Conservation (phyloP, 1,140 invertebrate genomes). For the Goniozus legneri region DNA sequence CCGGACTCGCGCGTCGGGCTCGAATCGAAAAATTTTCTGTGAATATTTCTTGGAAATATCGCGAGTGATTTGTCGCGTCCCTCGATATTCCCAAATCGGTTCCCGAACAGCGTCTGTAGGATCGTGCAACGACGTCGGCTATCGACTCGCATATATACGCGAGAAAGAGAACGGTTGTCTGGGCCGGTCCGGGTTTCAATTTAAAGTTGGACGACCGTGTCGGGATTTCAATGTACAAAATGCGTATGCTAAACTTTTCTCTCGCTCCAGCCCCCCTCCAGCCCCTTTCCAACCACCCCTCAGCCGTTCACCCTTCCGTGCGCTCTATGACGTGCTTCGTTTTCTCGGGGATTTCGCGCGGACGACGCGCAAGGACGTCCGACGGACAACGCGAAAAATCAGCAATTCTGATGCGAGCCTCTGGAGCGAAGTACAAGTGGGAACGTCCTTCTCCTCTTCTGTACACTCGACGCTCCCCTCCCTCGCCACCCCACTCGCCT, state of each 20-base stretch:
- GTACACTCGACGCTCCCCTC: not conserved
- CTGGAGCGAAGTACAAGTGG: constrained; percentile 36
- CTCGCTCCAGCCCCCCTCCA: constrained; percentile 35
- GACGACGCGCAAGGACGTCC: constrained; percentile 19
- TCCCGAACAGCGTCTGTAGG: too few species aligned
- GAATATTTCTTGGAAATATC: too few species aligned
- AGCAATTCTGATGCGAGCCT: constrained; percentile 48
- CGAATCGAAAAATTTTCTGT: too few species aligned
- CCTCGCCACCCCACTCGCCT: not conserved
- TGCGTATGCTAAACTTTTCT: constrained; percentile 52
- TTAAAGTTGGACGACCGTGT: constrained; percentile 47
- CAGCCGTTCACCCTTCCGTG: not conserved
- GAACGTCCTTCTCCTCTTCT: constrained; percentile 16
- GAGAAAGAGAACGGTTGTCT: constrained; percentile 2
- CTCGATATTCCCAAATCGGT: too few species aligned
- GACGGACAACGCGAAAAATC: constrained; percentile 40
- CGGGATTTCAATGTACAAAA: constrained; percentile 49
- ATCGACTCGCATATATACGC: constrained; percentile 2
- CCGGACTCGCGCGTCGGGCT: too few species aligned
- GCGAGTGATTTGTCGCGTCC: too few species aligned
- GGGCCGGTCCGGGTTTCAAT: constrained; percentile 40
- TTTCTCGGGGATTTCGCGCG: constrained; percentile 21
- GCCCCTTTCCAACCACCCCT: constrained; percentile 10
- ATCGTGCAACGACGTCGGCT: constrained; percentile 2
- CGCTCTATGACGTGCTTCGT: constrained; percentile 11